Percentiles rank a stretch among this genome's conserved stretches.
Conservation (phyloP, 2,797 vertebrate species). For the Myioborus miniatus region DNA sequence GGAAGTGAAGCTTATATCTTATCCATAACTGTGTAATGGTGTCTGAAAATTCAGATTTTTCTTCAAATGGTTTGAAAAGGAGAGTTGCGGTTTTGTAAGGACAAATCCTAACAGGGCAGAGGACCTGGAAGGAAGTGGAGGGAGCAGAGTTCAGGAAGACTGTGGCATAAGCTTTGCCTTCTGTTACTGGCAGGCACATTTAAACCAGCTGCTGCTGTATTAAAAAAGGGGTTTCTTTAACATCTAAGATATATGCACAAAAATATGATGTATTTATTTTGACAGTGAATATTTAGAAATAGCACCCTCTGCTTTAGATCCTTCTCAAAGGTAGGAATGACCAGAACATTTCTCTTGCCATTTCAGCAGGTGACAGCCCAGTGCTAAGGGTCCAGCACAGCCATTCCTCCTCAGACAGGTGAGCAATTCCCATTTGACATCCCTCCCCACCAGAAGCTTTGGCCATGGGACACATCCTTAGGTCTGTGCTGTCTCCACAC, state of each 20-base stretch:
- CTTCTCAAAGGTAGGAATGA: background rate
- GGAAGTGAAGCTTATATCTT: background rate
- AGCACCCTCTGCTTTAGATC: background rate
- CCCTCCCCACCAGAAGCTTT: background rate
- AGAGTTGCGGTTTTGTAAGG: background rate
- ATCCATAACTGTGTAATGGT: background rate
- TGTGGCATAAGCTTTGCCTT: constrained; percentile 12
- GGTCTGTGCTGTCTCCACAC: background rate
- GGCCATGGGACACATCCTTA: background rate
- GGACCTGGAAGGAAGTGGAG: background rate
- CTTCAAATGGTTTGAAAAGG: background rate
- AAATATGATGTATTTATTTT: background rate
- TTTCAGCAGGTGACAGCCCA: background rate
- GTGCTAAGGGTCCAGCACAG: background rate
- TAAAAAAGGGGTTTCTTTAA: background rate
- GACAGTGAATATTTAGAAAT: background rate
- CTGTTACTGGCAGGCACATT: constrained; percentile 1
- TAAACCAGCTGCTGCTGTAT: constrained; percentile 7
- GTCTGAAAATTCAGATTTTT: background rate
- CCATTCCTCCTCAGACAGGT: rapidly evolving
- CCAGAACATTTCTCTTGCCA: background rate
- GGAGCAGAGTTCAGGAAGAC: background rate
- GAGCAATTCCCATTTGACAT: background rate
- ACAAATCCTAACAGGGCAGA: background rate
- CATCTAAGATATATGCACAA: background rate